A percentile compares a stretch with the other conserved stretches of the same genome.
phyloP scores from a whole-genome alignment of 2,888 invertebrate species.

The Gryllus longicercus region DNA sequence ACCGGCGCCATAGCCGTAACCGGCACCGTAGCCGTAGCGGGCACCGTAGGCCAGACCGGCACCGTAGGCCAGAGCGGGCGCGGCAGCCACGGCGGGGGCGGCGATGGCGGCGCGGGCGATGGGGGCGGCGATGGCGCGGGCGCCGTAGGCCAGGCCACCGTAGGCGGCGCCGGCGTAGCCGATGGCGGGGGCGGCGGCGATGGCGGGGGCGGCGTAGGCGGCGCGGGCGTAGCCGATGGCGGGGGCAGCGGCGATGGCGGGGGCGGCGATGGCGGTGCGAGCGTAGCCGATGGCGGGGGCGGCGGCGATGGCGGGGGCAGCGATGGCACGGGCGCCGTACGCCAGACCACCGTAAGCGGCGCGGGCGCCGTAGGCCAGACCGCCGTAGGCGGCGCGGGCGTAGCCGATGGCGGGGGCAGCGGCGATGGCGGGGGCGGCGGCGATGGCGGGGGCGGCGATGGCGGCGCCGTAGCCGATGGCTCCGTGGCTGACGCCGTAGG shows the following conservation, averaged over 20 bases:
- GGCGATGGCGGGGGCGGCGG: conserved; percentile 26
- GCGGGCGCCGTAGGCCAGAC: not conserved
- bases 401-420: conserved; percentile 26
- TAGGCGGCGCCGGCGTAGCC: not conserved
- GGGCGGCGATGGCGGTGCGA: conserved; percentile 3
- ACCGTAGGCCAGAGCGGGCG: conserved; percentile 39
- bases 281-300: not conserved
- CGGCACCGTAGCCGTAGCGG: conserved; percentile 23
- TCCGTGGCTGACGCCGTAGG: conserved; percentile 20
- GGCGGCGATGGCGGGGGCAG: conserved; percentile 23
- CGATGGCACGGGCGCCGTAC: conserved; percentile 19
- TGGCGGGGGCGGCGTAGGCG: conserved; percentile 27
- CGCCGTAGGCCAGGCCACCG: conserved; percentile 24
- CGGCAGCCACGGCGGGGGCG: not conserved
- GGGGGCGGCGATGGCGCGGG: conserved; percentile 26
- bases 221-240: conserved; percentile 23
- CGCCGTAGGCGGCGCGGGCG: conserved; percentile 25
- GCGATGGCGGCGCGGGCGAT: conserved; percentile 21
- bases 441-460: conserved; percentile 25
- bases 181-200: conserved; percentile 24
- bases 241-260: conserved; percentile 27
- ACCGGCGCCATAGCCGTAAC: conserved; percentile 28
- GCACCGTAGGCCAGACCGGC: conserved; percentile 21
- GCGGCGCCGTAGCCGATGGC: conserved; percentile 28
- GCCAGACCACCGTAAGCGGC: not conserved